A percentile compares a stretch with the other conserved stretches of the same genome.
Evolutionary conservation across 1,140 invertebrate species (phyloP).

Genomic region (Hycleus cichorii): DNA sequence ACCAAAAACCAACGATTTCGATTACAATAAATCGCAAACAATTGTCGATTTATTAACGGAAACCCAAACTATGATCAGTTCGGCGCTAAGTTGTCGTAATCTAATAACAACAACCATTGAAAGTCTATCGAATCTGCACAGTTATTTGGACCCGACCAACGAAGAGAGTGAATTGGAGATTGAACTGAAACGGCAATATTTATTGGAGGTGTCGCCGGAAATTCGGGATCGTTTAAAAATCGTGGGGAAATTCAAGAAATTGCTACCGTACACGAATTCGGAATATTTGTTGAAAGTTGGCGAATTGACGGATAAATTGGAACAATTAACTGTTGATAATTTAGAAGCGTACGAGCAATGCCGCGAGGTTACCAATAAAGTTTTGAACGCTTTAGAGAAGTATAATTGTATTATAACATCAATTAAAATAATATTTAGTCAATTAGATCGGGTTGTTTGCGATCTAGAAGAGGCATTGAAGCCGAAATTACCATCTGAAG

Average conservation of each 20-base stretch:
- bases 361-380: conserved; percentile 30
- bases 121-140: conserved; percentile 32
- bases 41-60: conserved; percentile 34
- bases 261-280: conserved; percentile 30
- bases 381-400: conserved; percentile 31
- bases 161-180: conserved; percentile 32
- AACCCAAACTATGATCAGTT: conserved; percentile 38
- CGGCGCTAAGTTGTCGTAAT: conserved; percentile 38
- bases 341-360: conserved; percentile 30
- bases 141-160: conserved; percentile 36
- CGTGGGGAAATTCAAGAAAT: conserved; percentile 28
- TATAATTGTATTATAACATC: conserved; percentile 36
- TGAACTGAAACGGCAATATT: conserved; percentile 32
- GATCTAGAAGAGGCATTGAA: conserved; percentile 30
- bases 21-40: conserved; percentile 21
- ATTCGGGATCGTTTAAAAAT: conserved; percentile 30
- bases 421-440: conserved; percentile 34
- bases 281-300: conserved; percentile 28
- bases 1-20: conserved; percentile 17
- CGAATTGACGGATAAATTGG: conserved; percentile 30
- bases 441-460: conserved; percentile 32
- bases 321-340: conserved; percentile 27
- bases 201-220: conserved; percentile 36
- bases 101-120: conserved; percentile 33
- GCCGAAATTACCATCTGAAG: conserved; percentile 26